Evolutionary conservation across 2,797 vertebrate species (phyloP).

Genomic region (Phaenicophaeus curvirostris): DNA sequence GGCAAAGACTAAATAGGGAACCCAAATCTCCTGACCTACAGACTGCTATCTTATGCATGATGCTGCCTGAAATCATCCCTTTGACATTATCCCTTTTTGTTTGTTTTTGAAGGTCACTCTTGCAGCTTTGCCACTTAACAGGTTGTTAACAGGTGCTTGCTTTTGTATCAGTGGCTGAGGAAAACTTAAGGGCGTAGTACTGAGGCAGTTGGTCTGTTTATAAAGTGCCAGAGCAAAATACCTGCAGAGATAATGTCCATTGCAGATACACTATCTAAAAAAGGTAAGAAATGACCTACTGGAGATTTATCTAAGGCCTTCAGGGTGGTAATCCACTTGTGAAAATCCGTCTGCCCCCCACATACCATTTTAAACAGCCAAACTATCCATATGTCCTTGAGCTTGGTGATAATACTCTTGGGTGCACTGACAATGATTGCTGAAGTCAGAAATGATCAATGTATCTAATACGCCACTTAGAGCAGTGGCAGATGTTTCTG

Average conservation of each 20-base stretch:
- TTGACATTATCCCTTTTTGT: background rate
- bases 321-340: background rate
- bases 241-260: background rate
- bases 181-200: background rate
- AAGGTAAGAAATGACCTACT: background rate
- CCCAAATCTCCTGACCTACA: background rate
- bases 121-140: background rate
- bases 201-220: background rate
- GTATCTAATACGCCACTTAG: background rate
- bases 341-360: background rate
- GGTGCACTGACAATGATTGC: background rate
- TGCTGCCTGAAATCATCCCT: background rate
- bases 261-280: background rate
- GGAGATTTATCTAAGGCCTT: background rate
- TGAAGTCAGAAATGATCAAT: constrained; percentile 6
- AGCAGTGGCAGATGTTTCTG: background rate
- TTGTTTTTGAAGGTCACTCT: background rate
- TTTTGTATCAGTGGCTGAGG: background rate
- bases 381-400: background rate
- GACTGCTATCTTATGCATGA: background rate
- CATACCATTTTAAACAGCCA: background rate
- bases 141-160: background rate
- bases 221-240: background rate
- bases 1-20: background rate
- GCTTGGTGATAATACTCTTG: background rate